These are phyloP conservation scores for Pyralis farinalis DNA, from an alignment of 2,888 invertebrate species.

Conservation along the genomic window DNA sequence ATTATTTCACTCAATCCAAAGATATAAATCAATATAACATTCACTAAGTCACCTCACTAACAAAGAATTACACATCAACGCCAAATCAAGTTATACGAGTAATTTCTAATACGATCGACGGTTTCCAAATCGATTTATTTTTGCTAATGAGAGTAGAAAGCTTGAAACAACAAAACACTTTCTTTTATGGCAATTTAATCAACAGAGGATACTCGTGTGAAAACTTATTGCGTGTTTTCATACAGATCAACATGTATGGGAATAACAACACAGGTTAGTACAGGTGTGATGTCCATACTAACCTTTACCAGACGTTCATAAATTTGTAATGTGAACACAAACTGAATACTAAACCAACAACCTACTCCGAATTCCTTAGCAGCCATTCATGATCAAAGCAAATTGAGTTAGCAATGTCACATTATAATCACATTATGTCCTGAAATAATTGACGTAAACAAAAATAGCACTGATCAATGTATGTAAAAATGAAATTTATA, in stretches of 20 bases:
- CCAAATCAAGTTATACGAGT: background rate
- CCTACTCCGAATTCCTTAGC: slow-evolving; percentile 51
- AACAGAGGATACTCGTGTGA: background rate
- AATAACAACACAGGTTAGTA: slow-evolving; percentile 32
- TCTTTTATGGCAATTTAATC: slow-evolving; percentile 23
- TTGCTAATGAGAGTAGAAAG: slow-evolving; percentile 29
- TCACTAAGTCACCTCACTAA: too few species aligned
- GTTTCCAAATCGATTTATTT: slow-evolving; percentile 1
- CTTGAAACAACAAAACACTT: slow-evolving; percentile 26
- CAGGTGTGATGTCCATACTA: slow-evolving; percentile 34
- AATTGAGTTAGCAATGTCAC: slow-evolving; percentile 53
- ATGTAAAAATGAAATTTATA: too few species aligned
- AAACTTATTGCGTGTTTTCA: background rate
- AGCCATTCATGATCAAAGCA: slow-evolving; percentile 46
- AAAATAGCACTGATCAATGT: too few species aligned
- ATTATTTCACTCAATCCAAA: too few species aligned
- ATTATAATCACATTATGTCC: slow-evolving; percentile 36
- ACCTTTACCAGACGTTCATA: slow-evolving; percentile 27
- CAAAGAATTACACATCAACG: background rate
- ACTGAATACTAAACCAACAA: slow-evolving; percentile 58
- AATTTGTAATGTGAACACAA: slow-evolving; percentile 44
- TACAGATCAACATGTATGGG: slow-evolving; percentile 11
- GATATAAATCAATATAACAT: too few species aligned
- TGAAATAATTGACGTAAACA: too few species aligned
- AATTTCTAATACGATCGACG: background rate